A percentile compares a stretch with the other conserved stretches of the same genome.
Conservation (phyloP, 2,888 invertebrate genomes). For the Colostygia pectinataria region DNA sequence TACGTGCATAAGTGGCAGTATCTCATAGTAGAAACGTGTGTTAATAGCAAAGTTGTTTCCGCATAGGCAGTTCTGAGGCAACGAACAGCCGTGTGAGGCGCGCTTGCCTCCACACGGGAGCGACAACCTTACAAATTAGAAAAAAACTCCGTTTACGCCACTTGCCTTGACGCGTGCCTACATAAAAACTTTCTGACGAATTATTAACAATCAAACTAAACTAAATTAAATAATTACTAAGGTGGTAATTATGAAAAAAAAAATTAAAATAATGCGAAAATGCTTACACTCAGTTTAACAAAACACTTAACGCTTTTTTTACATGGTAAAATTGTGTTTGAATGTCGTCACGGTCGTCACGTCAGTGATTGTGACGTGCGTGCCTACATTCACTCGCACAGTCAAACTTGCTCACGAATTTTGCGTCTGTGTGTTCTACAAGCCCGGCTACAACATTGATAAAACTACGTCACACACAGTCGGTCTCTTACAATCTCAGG, state of each 20-base stretch:
- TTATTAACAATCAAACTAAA: too few relatives aligned
- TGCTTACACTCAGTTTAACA: background rate
- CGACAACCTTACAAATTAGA: slow-evolving; percentile 81
- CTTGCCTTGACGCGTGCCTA: slow-evolving; percentile 47
- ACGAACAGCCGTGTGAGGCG: slow-evolving; percentile 70
- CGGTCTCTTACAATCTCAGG: slow-evolving; percentile 66
- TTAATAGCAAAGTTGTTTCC: slow-evolving; percentile 81
- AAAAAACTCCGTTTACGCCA: slow-evolving; percentile 69
- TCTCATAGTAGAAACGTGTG: slow-evolving; percentile 79
- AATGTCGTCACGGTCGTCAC: too few relatives aligned
- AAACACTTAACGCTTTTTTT: slow-evolving; percentile 2
- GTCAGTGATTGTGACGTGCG: slow-evolving; percentile 58
- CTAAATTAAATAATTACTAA: too few relatives aligned
- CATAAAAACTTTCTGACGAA: slow-evolving; percentile 35
- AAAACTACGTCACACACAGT: slow-evolving; percentile 67
- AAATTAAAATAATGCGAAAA: background rate
- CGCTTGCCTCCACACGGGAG: slow-evolving; percentile 71
- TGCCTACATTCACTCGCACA: slow-evolving; percentile 67
- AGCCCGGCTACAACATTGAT: slow-evolving; percentile 50
- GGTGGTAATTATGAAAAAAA: too few relatives aligned
- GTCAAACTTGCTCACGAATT: slow-evolving; percentile 43
- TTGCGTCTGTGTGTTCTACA: slow-evolving; percentile 37
- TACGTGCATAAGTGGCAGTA: slow-evolving; percentile 74
- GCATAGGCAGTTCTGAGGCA: slow-evolving; percentile 76
- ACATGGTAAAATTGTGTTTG: slow-evolving; percentile 24